Evolutionary conservation across 1,140 invertebrate species (phyloP), one percentile per base, ranked within the genome.

Genomic region (Neodiprion fabricii): DNA sequence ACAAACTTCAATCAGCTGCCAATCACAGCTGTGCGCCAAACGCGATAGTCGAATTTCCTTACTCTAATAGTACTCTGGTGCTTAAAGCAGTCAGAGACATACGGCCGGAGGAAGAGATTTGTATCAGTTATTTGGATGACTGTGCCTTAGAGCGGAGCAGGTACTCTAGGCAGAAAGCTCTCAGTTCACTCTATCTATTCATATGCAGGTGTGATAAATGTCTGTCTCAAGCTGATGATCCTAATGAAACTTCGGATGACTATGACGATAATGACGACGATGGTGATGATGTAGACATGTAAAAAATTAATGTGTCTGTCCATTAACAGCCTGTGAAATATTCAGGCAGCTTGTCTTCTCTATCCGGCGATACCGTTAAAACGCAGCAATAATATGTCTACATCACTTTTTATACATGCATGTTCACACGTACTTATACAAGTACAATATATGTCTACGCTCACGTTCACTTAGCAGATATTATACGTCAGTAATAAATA

Each of bases 11-110:
- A 85, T 97, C 96, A 84, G 90, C 93, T 50, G 93, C 95, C 72
- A 99, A 99, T 89, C 97, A 99, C 86, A 98, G 96, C 83, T 99
- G 97, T 85, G 84, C 90, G 0, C 96, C 97, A 7, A 98, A 98
- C 89, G 96, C 96, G 4, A 91, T 94, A 81, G 92, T 95, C 1
- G 92, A 92, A 21, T 99, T 98, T 84, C 93, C 94, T 1, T 92
- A 96, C 82, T 96, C 96, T 71, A 96, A 97, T 82, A 94, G 93
- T 80, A 92, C 91, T 50, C 88, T 98, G 72, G 92, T 92, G 8
- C 81, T 99, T 67, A 93, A 93, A 75, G 96, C 97, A 5, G 81
- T 92, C 4, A 89, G 89, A 70, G 91, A 95, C 73, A 98, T 99
- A 75, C 81, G 90, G 76, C 90, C 91, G 7, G 96, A 93, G 14